These are phyloP conservation scores for Nephrotoma appendiculata DNA, from an alignment of 2,888 invertebrate species.

Conservation along the genomic window DNA sequence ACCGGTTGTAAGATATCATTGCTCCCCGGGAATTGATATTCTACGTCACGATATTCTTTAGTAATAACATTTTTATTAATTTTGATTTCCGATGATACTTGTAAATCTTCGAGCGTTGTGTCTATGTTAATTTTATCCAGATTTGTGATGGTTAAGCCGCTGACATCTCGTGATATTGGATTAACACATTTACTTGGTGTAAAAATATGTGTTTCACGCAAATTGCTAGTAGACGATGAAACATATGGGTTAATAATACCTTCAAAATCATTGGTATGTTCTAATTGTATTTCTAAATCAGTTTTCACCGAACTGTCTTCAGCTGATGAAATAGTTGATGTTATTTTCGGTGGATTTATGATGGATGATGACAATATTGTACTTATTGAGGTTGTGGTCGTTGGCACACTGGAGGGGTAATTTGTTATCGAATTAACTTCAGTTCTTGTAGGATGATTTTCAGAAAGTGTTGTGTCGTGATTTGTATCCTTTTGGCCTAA, in stretches of 20 bases:
- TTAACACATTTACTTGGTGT: constrained; percentile 28
- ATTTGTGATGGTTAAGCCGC: neutral
- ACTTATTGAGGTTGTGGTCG: neutral
- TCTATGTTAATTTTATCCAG: constrained; percentile 14
- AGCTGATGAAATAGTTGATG: neutral
- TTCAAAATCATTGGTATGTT: neutral
- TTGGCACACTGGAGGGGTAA: neutral
- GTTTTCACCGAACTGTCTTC: neutral
- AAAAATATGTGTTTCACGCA: constrained; percentile 33
- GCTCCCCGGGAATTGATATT: constrained; percentile 20
- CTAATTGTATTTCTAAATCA: constrained; percentile 3
- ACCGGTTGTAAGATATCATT: neutral
- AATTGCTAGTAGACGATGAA: constrained; percentile 13
- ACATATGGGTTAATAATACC: neutral
- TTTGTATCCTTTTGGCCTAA: neutral
- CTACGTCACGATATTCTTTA: constrained; percentile 32
- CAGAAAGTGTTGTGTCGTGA: constrained; percentile 14
- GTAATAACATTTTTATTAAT: constrained; percentile 32
- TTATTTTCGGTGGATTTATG: neutral
- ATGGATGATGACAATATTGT: neutral
- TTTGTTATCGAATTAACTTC: neutral
- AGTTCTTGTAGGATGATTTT: constrained; percentile 4
- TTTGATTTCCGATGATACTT: constrained; percentile 22
- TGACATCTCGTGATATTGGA: constrained; percentile 14
- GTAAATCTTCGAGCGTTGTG: constrained; percentile 27